Evolutionary conservation across 1,140 invertebrate species (phyloP), one percentile per base, ranked within the genome.

Genomic region (Panulirus ornatus): DNA sequence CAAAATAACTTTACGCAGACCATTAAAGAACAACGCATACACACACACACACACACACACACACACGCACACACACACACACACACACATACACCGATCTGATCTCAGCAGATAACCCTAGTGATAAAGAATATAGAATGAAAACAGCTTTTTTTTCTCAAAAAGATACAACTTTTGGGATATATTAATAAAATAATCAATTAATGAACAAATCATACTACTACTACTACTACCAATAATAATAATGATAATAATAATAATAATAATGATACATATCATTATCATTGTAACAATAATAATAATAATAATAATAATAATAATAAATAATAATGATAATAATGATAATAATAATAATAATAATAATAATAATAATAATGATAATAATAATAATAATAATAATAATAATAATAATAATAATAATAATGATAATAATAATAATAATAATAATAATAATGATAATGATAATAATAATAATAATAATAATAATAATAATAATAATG

Each of bases 341-440:
- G 22, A 58, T 58, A 58, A 58, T 58, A 58, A 58, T 58, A 58
- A 58, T 58, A 58, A 58, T 58, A 58, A 58, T 58, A 58, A 58
- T 58, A 58, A 58, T 58, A 58, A 58, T 58, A 58, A 58, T 58
- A 58, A 58, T 58, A 58, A 58, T 58, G 22, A 58, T 58, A 58
- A 58, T 58, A 58, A 58, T 58, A 58, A 58, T 58, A 22, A 58
- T 58, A 58, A 58, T 58, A 58, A 58, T 58, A 58, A 58, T 58
- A 58, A 58, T 58, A 58, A 58, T 58, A 58, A 58, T 58, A 58
- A 58, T 58, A 58, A 58, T 58, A 58, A 58, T 58, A 58, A 58
- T 58, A 58, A 58, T 58, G 22, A 58, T 58, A 58, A 58, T 58
- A 58, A 58, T 58, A 58, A 58, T 58, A 58, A 58, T 22, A 11